Base-by-base conservation (phyloP, 2,888 invertebrate genomes). In the Hedychridium roseum region DNA sequence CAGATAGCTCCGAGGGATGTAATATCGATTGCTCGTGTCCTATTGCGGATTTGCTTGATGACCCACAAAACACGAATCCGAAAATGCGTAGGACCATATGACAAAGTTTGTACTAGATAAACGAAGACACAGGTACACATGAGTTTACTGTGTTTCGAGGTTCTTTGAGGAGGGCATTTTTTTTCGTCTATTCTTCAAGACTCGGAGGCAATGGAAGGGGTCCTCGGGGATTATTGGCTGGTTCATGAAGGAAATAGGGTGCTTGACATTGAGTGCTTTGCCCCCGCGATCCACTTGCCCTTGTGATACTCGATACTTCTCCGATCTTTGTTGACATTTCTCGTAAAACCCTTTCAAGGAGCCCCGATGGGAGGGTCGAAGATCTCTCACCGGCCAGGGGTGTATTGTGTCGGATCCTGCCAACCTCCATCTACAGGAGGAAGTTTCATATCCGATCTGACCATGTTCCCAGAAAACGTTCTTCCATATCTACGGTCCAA, bases 361-460 rank as follows among this genome's bases (percentile, higher is more conserved):
- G 30, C 38, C 48, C 20, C 18, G 20, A 37, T 21, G 12, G 36
- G 34, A 41, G 17, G 16, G 26, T 37, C 12, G 17, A 39, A 45
- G 41, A 41, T 41, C 32, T 17, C 11, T 26, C 41, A 41, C 41
- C 32, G 38, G 18, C 17, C 23, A 32, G 32, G 15, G 23, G 7
- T 18, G n/a, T n/a, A n/a, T n/a, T n/a, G n/a, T n/a, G n/a, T n/a
- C 38, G 20, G 43, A 40, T 43, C 23, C 34, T 18, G 26, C 20
- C 37, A 45, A n/a, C 52, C 17, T n/a, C 51, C 47, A 57, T 60
- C 51, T 48, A 30, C 31, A n/a, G 34, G 30, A 60, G 63, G 57
- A 63, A 63, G 57, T 63, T 63, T 57, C 57, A 63, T 63, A 60
- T 63, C 60, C 57, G 54, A 63, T 47, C 48, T 37, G 45, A 43